phyloP scores from a whole-genome alignment of 2,113 vertebrate species.

The Toxostoma redivivum region DNA sequence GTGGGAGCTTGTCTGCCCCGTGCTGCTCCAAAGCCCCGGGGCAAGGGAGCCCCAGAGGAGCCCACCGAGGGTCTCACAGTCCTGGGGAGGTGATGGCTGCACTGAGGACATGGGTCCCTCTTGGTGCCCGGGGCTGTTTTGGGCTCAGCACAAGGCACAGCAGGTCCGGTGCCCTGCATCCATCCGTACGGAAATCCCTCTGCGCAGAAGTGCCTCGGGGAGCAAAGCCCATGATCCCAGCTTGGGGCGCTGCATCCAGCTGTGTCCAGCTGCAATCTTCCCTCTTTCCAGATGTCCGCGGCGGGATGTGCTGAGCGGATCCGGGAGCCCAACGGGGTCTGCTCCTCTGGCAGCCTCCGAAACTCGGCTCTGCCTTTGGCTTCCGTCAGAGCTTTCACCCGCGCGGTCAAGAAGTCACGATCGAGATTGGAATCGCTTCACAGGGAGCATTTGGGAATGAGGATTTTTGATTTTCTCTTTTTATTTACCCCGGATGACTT shows the following conservation, averaged over 20 bases:
- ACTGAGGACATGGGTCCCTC: rapidly evolving
- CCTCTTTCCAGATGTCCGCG: neutral
- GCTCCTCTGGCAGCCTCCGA: neutral
- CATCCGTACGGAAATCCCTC: rapidly evolving
- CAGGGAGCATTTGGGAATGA: neutral
- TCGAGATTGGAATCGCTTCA: neutral
- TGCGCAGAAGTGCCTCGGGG: rapidly evolving
- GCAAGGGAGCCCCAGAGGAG: rapidly evolving
- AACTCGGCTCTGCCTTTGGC: neutral
- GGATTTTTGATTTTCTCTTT: neutral
- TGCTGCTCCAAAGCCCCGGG: neutral
- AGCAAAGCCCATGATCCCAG: rapidly evolving
- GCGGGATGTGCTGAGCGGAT: neutral
- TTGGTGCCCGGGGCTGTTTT: rapidly evolving
- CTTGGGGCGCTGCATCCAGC: neutral
- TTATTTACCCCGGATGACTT: neutral
- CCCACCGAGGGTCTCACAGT: rapidly evolving
- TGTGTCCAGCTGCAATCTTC: neutral
- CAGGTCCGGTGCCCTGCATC: neutral
- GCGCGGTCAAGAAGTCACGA: neutral
- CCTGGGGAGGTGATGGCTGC: rapidly evolving
- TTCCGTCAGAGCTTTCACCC: neutral
- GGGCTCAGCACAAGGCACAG: neutral
- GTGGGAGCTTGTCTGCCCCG: rapidly evolving
- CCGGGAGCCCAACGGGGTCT: neutral